These are phyloP conservation scores for Drosophila eugracilis DNA, from an alignment of 1,140 invertebrate species.

Conservation along the genomic window DNA sequence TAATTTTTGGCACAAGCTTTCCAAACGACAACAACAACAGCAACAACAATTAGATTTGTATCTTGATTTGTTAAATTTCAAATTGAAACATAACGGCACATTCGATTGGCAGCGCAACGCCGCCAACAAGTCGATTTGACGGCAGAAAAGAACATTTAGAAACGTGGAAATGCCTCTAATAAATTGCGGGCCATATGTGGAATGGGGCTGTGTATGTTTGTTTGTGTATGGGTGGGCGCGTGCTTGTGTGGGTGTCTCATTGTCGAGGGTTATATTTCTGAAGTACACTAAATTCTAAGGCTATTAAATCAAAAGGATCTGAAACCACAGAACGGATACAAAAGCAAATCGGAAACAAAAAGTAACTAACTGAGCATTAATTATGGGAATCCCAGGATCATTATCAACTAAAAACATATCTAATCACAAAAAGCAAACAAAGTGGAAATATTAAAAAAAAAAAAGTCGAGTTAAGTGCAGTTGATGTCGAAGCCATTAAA, in stretches of 20 bases:
- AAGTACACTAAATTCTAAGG: conserved; percentile 39
- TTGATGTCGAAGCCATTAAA: not conserved
- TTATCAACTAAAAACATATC: not conserved
- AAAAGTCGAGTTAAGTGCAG: not conserved
- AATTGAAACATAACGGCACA: conserved; percentile 15
- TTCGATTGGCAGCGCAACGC: conserved; percentile 16
- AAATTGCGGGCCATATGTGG: conserved; percentile 16
- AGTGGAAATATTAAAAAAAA: not conserved
- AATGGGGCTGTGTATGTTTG: conserved; percentile 4
- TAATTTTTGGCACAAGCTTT: not conserved
- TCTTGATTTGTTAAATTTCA: conserved; percentile 4
- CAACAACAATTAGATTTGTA: conserved; percentile 15
- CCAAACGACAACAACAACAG: conserved; percentile 24
- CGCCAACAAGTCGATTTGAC: conserved; percentile 5
- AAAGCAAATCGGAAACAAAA: not conserved
- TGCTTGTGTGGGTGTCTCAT: conserved; percentile 9
- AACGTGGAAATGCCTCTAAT: conserved; percentile 8
- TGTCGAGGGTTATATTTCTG: conserved; percentile 3
- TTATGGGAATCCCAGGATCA: too few species aligned
- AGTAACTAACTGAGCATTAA: not conserved
- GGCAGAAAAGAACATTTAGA: conserved; percentile 3
- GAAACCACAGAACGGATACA: conserved; percentile 3
- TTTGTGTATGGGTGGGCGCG: conserved; percentile 5
- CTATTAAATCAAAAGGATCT: conserved; percentile 8
- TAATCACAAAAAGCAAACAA: not conserved